Base-by-base conservation (phyloP, 2,888 invertebrate genomes). In the Alitta virens region DNA sequence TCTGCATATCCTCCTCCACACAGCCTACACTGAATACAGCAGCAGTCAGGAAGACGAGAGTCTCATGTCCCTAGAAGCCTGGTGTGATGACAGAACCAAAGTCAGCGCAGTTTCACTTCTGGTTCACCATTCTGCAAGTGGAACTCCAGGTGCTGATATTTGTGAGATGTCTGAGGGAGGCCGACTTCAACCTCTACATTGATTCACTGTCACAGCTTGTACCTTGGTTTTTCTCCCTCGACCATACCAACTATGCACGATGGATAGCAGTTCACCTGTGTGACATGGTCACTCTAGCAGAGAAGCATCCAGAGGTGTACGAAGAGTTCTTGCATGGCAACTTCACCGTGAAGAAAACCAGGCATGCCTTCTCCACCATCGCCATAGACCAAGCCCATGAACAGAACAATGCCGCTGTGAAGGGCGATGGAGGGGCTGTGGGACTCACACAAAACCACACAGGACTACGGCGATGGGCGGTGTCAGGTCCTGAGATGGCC, bases 351-450 rank as follows among this genome's bases (percentile, higher is more conserved):
- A 40, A 61, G 49, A 74, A 74, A 50, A 63, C 69, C 14, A 56
- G 40, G 9, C 25, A 58, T 18, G 51, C 51, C n/a, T 72, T 66
- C 51, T 71, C 71, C 16, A 55, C 62, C 33, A 63, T 71, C 49
- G 67, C 72, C 21, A 68, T 69, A 42, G 65, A 71, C 57, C 71
- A 69, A 57, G n/a, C n/a, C n/a, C n/a, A n/a, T n/a, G n/a, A n/a
- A n/a, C n/a, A n/a, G n/a, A n/a, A n/a, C n/a, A n/a, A n/a, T n/a
- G n/a, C n/a, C n/a, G n/a, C n/a, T n/a, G n/a, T n/a, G n/a, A n/a
- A n/a, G n/a, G n/a, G n/a, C n/a, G n/a, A n/a, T n/a, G n/a, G n/a
- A n/a, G n/a, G n/a, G n/a, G n/a, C n/a, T n/a, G n/a, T n/a, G n/a
- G n/a, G n/a, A n/a, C n/a, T n/a, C n/a, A n/a, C n/a, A n/a, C n/a